Evolutionary conservation across 2,797 vertebrate genomes (phyloP).

Genomic region (Amazona finschi): DNA sequence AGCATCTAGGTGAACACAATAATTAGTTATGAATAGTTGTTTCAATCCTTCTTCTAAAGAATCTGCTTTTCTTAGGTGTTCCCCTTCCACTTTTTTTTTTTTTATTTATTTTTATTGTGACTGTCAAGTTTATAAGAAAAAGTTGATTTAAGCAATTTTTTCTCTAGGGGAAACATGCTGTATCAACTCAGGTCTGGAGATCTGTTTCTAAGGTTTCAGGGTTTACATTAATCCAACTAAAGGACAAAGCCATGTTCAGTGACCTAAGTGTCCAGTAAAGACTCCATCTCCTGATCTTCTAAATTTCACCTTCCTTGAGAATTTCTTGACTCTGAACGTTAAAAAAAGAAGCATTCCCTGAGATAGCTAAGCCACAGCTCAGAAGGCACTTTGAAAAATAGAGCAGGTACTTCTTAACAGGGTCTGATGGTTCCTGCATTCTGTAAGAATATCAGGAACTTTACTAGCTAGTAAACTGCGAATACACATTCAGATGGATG

Average conservation of each 20-base stretch:
- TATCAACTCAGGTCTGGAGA: not conserved
- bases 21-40: constrained; percentile 56
- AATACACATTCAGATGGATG: not conserved
- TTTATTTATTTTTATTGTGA: not conserved
- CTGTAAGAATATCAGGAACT: not conserved
- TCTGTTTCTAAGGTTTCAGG: not conserved
- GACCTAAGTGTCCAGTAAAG: not conserved
- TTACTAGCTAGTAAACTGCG: not conserved
- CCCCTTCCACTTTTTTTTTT: not conserved
- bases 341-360: not conserved
- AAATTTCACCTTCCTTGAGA: not conserved
- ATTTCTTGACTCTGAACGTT: not conserved
- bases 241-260: not conserved
- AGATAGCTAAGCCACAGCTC: not conserved
- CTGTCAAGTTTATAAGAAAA: not conserved
- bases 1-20: constrained; percentile 43
- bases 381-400: not conserved
- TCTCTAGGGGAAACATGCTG: not conserved
- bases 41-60: not conserved
- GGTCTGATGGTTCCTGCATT: not conserved
- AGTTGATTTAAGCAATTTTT: not conserved
- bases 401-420: not conserved
- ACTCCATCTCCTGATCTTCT: not conserved
- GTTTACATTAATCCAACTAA: not conserved
- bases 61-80: not conserved